Evolutionary conservation across 2,888 invertebrate species (phyloP).

Genomic region (Yponomeuta cagnagella): DNA sequence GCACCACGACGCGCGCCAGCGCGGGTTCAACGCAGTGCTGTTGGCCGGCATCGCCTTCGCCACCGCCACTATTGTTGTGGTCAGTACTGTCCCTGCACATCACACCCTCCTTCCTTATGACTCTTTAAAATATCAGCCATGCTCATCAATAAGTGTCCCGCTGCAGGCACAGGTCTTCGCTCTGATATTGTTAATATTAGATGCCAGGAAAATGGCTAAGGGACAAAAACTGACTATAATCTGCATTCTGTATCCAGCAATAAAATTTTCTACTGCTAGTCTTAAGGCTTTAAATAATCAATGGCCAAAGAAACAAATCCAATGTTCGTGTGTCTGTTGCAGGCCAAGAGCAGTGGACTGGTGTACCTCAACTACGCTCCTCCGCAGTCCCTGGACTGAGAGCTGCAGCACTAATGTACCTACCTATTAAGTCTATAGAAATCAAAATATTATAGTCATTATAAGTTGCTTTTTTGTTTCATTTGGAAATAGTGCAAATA

Average conservation of each 20-base stretch:
- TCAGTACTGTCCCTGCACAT: conserved; percentile 34
- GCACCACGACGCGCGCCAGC: conserved; percentile 78
- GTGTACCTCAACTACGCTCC: conserved; percentile 78
- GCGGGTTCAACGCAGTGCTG: conserved; percentile 81
- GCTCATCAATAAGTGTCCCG: no score
- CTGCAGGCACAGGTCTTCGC: no score
- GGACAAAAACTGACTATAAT: no score
- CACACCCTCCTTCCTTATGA: no score
- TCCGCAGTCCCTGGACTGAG: conserved; percentile 76
- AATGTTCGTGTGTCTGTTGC: conserved; percentile 28
- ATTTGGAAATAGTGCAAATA: conserved; percentile 15
- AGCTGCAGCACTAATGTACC: neutral
- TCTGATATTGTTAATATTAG: no score
- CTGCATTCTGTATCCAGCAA: no score
- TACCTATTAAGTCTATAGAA: conserved; percentile 16
- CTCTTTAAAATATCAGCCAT: no score
- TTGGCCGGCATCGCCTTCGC: conserved; percentile 73
- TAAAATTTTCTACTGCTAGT: no score
- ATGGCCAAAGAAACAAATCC: no score
- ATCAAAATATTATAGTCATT: conserved; percentile 21
- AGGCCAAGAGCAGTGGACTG: conserved; percentile 78
- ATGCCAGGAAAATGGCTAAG: no score
- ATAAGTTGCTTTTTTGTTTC: conserved; percentile 3
- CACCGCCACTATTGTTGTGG: conserved; percentile 61
- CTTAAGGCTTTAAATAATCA: no score